Conservation (phyloP, 2,888 invertebrate species). For the Drosophila basisetae region DNA sequence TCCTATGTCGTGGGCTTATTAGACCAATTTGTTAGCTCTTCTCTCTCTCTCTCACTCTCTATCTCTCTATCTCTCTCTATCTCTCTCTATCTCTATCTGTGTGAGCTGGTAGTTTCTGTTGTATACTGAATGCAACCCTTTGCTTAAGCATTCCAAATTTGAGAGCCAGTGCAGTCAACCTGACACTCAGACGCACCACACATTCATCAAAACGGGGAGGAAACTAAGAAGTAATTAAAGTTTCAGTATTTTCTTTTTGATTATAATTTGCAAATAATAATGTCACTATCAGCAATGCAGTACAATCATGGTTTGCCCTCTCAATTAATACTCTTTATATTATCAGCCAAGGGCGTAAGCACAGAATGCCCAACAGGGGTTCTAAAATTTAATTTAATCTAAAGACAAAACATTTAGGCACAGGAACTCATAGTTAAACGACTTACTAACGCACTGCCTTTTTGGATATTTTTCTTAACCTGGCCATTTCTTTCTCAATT, state of each 20-base stretch:
- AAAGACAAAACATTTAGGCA: background rate
- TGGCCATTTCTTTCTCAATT: background rate
- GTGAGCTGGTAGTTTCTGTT: conserved; percentile 10
- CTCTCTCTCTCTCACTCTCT: background rate
- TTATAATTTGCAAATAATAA: background rate
- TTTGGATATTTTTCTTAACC: background rate
- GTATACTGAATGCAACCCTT: conserved; percentile 33
- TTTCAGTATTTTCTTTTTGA: background rate
- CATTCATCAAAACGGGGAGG: background rate
- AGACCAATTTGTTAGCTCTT: conserved; percentile 32
- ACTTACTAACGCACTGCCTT: background rate
- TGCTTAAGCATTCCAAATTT: conserved; percentile 39
- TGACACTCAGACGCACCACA: background rate
- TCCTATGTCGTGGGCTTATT: conserved; percentile 25
- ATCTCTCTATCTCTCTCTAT: no score
- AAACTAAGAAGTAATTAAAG: conserved; percentile 8
- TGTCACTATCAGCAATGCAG: background rate
- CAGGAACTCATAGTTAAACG: background rate
- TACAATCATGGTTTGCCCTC: background rate
- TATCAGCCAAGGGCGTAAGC: no score
- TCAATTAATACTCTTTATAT: background rate
- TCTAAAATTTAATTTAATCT: background rate
- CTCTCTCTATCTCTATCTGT: background rate
- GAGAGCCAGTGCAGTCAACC: background rate
- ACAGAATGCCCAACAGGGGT: background rate